Evolutionary conservation across 2,797 vertebrate species (phyloP).

Genomic region (Choloepus didactylus): DNA sequence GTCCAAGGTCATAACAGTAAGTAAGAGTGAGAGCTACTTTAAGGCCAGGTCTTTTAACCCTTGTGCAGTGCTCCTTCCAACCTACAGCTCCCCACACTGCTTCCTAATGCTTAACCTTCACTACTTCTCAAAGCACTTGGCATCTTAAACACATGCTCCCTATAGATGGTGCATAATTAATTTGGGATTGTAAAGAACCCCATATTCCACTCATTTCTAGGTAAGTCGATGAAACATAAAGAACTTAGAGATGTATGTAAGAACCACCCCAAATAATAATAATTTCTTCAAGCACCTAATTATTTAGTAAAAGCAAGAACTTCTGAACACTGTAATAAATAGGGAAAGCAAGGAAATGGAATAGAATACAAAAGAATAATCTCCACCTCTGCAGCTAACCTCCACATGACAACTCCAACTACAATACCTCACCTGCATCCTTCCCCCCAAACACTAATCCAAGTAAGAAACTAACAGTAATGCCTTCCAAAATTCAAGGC

Average conservation of each 20-base stretch:
- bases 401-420: neutral
- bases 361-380: neutral
- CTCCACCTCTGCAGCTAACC: neutral
- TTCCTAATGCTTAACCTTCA: slow-evolving; percentile 34
- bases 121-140: neutral
- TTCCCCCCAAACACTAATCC: neutral
- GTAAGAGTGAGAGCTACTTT: neutral
- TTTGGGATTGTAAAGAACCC: slow-evolving; percentile 1
- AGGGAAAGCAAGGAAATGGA: slow-evolving; percentile 5
- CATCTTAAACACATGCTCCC: neutral
- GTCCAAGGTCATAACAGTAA: neutral
- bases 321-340: neutral
- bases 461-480: neutral
- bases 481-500: slow-evolving; percentile 10
- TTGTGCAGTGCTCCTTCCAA: neutral
- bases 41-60: neutral
- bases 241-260: neutral
- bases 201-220: slow-evolving; percentile 15
- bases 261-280: neutral
- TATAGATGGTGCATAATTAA: slow-evolving; percentile 46
- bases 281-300: neutral
- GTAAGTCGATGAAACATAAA: slow-evolving; percentile 22
- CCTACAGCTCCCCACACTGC: neutral
- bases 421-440: neutral
- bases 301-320: neutral